Base-by-base conservation (phyloP, 2,113 vertebrate species). In the Sceloporus tristichus region DNA sequence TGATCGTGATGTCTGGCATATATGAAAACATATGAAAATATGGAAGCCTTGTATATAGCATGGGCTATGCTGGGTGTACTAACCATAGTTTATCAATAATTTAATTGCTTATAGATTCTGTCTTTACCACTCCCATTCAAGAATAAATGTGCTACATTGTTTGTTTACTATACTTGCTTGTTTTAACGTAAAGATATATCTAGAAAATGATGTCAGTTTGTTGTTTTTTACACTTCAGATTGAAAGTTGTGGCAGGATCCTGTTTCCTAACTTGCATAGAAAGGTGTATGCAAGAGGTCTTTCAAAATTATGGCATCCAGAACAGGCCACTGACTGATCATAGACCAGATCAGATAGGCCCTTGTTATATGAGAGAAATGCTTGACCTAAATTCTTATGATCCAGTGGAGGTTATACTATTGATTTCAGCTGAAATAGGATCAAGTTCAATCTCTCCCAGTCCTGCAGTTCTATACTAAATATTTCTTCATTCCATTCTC, bases 351-450 rank as follows among this genome's bases (percentile, higher is more conserved):
- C 9, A 29, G 48, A 29, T 77, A 42, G 19, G 29, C 48, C 54
- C 10, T 59, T 38, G n/a, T 56, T 71, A 27, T 54, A 75, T 23
- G 62, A n/a, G 21, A 80, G 65, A 83, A 66, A 19, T 27, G 56
- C 65, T 73, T 40, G 53, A 29, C n/a, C 62, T 83, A 66, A 34
- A 66, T 2, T 8, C 0, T 0, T 48, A 34, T 54, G 13, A 0
- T 56, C 1, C 48, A 18, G 27, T 84, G 59, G 73, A 94, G 88
- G 5, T 23, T 78, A 59, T 56, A 42, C 1, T 40, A 10, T 79
- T 90, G 87, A 85, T 90, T 85, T 86, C 56, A 74, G 9, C 16
- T 9, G 3, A 79, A 59, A 29, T 48, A 71, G 71, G 90, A 73
- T 40, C 23, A 19, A 6, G 4, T 0, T 14, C 42, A 75, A 2